A percentile compares a stretch with the other conserved stretches of the same genome.
Conservation (phyloP, 2,113 vertebrate species). For the Heliornis fulica region DNA sequence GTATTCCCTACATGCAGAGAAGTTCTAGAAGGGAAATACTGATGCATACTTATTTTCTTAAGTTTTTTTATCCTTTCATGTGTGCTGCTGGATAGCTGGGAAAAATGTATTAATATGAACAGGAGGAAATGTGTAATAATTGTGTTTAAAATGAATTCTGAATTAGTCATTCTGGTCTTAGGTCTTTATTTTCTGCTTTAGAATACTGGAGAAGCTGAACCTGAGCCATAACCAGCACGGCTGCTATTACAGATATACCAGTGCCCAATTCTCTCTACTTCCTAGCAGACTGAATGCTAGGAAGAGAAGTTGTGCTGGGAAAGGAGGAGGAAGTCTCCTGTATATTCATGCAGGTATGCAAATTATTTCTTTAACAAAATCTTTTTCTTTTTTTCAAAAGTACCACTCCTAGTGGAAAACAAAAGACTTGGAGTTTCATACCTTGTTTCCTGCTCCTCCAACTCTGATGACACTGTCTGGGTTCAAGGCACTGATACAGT, state of each 20-base stretch:
- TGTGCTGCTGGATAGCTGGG: not conserved
- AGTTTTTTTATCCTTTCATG: not conserved
- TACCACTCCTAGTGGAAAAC: not conserved
- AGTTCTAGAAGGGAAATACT: not conserved
- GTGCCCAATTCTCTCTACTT: not conserved
- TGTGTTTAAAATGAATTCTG: not conserved
- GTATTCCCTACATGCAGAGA: not conserved
- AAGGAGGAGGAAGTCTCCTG: not conserved
- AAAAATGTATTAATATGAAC: not conserved
- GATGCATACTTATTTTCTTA: not conserved
- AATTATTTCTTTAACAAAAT: not conserved
- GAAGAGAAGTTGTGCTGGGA: not conserved
- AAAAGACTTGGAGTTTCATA: conserved; percentile 22
- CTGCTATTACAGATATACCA: not conserved
- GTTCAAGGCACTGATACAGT: conserved; percentile 88
- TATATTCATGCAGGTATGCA: not conserved
- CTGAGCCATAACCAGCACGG: not conserved
- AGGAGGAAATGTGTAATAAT: not conserved
- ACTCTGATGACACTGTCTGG: conserved; percentile 88
- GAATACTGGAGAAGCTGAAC: not conserved
- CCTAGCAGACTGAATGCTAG: not conserved
- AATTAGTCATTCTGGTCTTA: not conserved
- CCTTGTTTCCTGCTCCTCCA: conserved; percentile 97
- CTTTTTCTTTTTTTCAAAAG: not conserved
- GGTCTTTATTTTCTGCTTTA: not conserved